Percentiles rank a stretch among this genome's conserved stretches.
Evolutionary conservation across 2,888 invertebrate species (phyloP).

Genomic region (Strigamia transsilvanica): DNA sequence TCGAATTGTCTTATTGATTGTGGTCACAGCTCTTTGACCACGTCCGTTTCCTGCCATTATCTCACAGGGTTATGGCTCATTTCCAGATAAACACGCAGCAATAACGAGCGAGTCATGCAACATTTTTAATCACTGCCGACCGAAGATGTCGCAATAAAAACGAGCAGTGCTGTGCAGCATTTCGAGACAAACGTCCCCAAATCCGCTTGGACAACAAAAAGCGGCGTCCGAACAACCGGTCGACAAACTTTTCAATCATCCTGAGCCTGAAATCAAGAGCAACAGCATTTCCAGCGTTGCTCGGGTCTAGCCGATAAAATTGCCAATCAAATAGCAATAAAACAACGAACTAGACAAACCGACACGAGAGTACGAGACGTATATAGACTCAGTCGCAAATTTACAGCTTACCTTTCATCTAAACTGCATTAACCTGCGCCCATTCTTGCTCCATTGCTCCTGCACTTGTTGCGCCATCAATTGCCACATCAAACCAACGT

Average conservation of each 20-base stretch:
- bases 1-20: slow-evolving; percentile 30
- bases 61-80: slow-evolving; percentile 23
- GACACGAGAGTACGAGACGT: neutral
- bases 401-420: slow-evolving; percentile 12
- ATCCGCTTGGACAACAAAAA: slow-evolving; percentile 13
- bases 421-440: neutral
- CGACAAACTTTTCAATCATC: slow-evolving; percentile 21
- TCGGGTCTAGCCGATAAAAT: neutral
- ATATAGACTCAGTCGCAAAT: neutral
- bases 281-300: neutral
- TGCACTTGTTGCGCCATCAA: neutral
- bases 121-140: slow-evolving; percentile 6
- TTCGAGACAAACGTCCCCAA: neutral
- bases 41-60: slow-evolving; percentile 30
- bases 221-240: neutral
- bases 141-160: neutral
- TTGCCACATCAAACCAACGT: no score
- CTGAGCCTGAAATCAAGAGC: slow-evolving; percentile 1
- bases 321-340: slow-evolving; percentile 8
- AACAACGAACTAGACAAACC: neutral
- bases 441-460: neutral
- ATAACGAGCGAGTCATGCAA: slow-evolving; percentile 25
- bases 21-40: slow-evolving; percentile 20
- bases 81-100: slow-evolving; percentile 21
- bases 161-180: neutral